Percentiles rank a stretch among this genome's conserved stretches.
phyloP scores from a whole-genome alignment of 2,888 invertebrate species.

The Ophion ellenae region DNA sequence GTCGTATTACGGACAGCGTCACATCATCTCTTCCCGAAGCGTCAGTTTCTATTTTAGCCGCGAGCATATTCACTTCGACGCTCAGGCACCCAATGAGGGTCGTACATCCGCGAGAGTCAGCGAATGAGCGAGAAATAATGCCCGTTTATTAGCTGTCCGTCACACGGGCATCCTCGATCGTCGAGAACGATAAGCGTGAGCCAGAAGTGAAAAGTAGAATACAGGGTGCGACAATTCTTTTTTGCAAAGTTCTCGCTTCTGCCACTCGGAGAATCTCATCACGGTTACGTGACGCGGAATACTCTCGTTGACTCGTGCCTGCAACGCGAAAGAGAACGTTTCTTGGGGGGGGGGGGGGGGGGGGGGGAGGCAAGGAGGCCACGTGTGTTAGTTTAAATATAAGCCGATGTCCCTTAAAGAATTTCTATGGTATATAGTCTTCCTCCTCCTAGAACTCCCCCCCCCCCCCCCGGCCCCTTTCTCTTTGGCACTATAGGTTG shows the following conservation, averaged over 20 bases:
- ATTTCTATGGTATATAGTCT: background rate
- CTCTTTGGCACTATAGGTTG: slow-evolving; percentile 6
- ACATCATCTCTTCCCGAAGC: slow-evolving; percentile 36
- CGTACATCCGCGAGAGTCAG: slow-evolving; percentile 59
- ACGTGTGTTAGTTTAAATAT: slow-evolving; percentile 14
- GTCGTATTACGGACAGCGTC: slow-evolving; percentile 43
- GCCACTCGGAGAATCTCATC: no score
- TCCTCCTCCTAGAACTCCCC: no score
- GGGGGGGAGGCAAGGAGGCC: background rate
- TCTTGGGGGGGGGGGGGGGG: background rate
- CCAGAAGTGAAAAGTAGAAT: no score
- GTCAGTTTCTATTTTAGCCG: slow-evolving; percentile 65
- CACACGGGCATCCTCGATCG: no score
- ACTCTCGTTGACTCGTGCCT: no score
- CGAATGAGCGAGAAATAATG: background rate
- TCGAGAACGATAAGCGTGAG: no score
- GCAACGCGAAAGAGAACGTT: background rate
- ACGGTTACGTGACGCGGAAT: no score
- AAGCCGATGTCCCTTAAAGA: slow-evolving; percentile 31
- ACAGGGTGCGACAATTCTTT: no score
- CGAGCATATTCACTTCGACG: slow-evolving; percentile 61
- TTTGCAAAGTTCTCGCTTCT: no score
- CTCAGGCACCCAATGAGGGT: slow-evolving; percentile 50
- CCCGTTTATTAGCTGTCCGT: no score
- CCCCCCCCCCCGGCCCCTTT: background rate